These are phyloP conservation scores for Chrysochloris asiatica DNA, from an alignment of 2,113 vertebrate genomes.

Conservation along the genomic window DNA sequence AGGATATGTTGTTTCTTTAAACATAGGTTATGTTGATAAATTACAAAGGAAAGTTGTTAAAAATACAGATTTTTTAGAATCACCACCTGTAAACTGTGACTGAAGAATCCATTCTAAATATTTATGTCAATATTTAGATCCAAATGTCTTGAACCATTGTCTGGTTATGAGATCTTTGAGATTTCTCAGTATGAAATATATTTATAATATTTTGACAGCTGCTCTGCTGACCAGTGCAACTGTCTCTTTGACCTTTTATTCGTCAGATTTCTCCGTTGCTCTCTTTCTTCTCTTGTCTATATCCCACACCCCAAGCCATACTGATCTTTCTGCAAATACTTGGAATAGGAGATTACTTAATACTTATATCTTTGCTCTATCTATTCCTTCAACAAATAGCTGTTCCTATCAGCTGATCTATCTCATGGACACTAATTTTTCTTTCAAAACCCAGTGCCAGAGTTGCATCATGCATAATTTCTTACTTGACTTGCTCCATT, in stretches of 20 bases:
- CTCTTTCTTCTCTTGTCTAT: neutral
- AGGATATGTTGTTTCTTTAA: neutral
- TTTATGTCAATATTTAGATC: conserved; percentile 35
- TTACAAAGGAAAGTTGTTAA: neutral
- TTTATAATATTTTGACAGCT: neutral
- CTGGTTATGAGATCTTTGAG: neutral
- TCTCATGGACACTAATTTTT: too few relatives aligned
- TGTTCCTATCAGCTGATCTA: neutral
- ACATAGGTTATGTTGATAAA: neutral
- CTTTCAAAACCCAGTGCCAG: neutral
- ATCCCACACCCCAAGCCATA: neutral
- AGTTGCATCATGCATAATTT: neutral
- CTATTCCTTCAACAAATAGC: neutral
- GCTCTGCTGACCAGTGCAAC: neutral
- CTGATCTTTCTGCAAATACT: neutral
- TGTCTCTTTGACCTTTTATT: neutral
- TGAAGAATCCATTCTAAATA: neutral
- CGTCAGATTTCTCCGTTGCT: neutral
- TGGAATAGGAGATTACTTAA: neutral
- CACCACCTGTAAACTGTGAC: neutral
- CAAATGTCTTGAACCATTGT: neutral
- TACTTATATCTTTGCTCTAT: neutral
- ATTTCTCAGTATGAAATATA: neutral
- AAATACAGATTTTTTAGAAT: neutral
- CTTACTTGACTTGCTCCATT: neutral